Base-by-base conservation (phyloP, 2,113 vertebrate species). In the Struthidea cinerea region DNA sequence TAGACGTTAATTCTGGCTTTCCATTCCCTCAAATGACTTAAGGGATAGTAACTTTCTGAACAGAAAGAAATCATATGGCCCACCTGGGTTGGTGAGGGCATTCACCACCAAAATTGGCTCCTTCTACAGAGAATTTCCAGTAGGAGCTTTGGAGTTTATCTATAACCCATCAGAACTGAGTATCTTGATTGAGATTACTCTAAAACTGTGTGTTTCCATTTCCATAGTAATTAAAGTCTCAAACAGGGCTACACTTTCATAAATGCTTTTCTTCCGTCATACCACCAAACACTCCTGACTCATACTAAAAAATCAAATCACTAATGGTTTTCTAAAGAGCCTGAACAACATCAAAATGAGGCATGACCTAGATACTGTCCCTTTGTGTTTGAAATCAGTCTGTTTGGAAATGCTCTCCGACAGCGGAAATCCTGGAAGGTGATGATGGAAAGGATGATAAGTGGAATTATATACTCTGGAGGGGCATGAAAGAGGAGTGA, bases 1-100 rank as follows among this genome's bases (percentile, higher is more conserved):
- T 85, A 94, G 95, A 89, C 94, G 96, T 94, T 87, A 90, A 94
- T 87, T 93, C 86, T 95, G 83, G 59, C 94, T 96, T 97, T 92
- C 56, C 93, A 94, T 94, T 97, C 87, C 91, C 80, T 92, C 76
- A 82, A 96, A 94, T 96, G 92, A 94, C 83, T 95, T 92, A 87
- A 87, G 87, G 91, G 89, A 90, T 83, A 64, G 89, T 73, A 96
- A 95, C 60, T 82, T 95, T 96, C 93, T 73, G 74, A 93, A 87
- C 74, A 61, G 89, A 93, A 91, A 83, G 67, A 80, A 65, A 80
- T 96, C 60, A 65, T 83, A 86, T 80, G 61, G 89, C 86, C 94
- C 94, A 91, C 91, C 87, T 95, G 91, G 77, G 60, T 27, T 90
- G 85, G 79, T 90, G 93, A 94, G 63, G 64, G 67, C 71, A 82